These are phyloP conservation scores for Xenopus borealis DNA, from an alignment of 2,113 vertebrate genomes.

Conservation along the genomic window DNA sequence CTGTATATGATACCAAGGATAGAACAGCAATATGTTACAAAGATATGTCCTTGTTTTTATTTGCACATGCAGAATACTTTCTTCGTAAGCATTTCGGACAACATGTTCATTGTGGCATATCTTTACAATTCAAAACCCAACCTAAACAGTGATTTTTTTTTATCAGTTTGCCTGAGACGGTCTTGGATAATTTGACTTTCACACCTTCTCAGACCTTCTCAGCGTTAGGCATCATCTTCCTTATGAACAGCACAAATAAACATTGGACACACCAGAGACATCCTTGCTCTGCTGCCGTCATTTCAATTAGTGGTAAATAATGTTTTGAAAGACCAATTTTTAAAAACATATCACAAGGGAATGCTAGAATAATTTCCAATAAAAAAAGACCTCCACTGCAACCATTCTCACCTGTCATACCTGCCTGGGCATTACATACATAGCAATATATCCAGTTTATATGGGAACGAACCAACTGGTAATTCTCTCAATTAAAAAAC, in stretches of 20 bases:
- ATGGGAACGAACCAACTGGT: too few relatives aligned
- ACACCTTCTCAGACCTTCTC: slow-evolving; percentile 34
- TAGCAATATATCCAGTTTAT: too few relatives aligned
- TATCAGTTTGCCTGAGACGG: slow-evolving; percentile 24
- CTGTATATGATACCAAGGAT: too few relatives aligned
- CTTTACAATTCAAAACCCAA: slow-evolving; percentile 10
- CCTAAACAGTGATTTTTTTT: slow-evolving; percentile 35
- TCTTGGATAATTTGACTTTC: slow-evolving; percentile 43
- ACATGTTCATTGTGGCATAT: background rate
- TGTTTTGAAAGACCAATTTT: slow-evolving; percentile 13
- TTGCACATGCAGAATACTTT: too few relatives aligned
- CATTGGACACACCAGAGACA: slow-evolving; percentile 36
- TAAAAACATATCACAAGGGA: background rate
- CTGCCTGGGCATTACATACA: too few relatives aligned
- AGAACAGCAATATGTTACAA: too few relatives aligned
- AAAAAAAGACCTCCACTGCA: too few relatives aligned
- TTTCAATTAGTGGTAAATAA: slow-evolving; percentile 34
- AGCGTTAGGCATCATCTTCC: slow-evolving; percentile 30
- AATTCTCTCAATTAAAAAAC: too few relatives aligned
- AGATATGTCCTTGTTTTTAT: too few relatives aligned
- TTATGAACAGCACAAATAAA: slow-evolving; percentile 40
- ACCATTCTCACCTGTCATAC: too few relatives aligned
- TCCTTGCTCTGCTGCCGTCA: slow-evolving; percentile 19
- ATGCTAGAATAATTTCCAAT: background rate
- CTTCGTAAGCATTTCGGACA: background rate